phyloP scores from a whole-genome alignment of 2,797 vertebrate genomes.

The Anisognathus igniventris region DNA sequence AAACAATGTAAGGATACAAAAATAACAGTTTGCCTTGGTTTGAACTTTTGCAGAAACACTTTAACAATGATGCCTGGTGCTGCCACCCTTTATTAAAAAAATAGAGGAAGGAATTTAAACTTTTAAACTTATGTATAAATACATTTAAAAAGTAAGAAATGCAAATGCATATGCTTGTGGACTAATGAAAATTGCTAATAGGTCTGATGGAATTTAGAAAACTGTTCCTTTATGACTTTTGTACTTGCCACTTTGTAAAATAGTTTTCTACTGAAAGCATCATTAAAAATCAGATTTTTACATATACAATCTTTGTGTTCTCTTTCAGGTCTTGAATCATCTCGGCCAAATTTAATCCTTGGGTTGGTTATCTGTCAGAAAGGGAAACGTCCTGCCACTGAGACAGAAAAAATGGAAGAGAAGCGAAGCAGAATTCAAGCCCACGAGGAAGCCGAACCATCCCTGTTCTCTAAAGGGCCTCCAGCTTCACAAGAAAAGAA shows the following conservation, averaged over 20 bases:
- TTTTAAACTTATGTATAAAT: neutral
- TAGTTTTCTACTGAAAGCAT: neutral
- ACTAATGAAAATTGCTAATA: neutral
- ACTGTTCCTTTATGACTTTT: neutral
- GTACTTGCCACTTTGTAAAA: neutral
- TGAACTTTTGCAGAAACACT: neutral
- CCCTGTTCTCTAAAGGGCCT: constrained; percentile 68
- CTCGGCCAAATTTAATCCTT: constrained; percentile 91
- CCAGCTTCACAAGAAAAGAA: constrained; percentile 76
- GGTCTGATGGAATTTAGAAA: neutral
- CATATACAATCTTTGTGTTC: constrained; percentile 37
- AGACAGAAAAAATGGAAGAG: constrained; percentile 79
- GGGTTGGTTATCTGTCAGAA: constrained; percentile 93
- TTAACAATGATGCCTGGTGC: neutral
- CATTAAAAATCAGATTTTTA: neutral
- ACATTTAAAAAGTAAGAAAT: neutral
- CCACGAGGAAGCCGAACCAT: constrained; percentile 77
- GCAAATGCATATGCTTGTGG: neutral
- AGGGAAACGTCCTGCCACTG: constrained; percentile 79
- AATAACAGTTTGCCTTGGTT: neutral
- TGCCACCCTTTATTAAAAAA: neutral
- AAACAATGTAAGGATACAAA: neutral
- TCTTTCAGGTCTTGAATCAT: constrained; percentile 87
- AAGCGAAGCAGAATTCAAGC: constrained; percentile 80
- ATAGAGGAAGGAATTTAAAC: neutral